These are phyloP conservation scores for Drosophila ironensis DNA, from an alignment of 1,140 invertebrate genomes.

Conservation along the genomic window DNA sequence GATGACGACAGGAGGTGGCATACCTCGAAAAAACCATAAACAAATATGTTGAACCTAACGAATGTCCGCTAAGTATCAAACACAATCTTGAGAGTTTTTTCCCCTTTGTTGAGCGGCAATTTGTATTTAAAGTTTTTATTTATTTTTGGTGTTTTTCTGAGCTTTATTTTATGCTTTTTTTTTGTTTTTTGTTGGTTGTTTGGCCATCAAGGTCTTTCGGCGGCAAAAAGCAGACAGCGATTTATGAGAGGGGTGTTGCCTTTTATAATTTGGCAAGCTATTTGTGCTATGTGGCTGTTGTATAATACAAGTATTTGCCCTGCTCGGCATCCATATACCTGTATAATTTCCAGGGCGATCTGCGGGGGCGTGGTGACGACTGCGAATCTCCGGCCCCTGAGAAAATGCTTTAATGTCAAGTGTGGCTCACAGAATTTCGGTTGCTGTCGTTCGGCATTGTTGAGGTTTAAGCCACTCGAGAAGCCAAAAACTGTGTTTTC, in stretches of 20 bases:
- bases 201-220: slow-evolving; percentile 46
- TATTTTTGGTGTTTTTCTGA: slow-evolving; percentile 1
- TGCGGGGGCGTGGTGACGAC: slow-evolving; percentile 51
- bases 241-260: slow-evolving; percentile 50
- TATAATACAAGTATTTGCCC: slow-evolving; percentile 49
- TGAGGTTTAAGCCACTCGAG: slow-evolving; percentile 24
- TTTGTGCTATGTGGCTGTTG: slow-evolving; percentile 24
- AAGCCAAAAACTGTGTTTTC: slow-evolving; percentile 34
- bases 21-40: slow-evolving; percentile 15
- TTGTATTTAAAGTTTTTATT: slow-evolving; percentile 16
- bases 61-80: slow-evolving; percentile 33
- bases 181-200: slow-evolving; percentile 8
- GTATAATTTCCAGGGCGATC: slow-evolving; percentile 41
- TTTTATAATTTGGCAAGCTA: slow-evolving; percentile 48
- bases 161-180: slow-evolving; percentile 3
- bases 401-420: slow-evolving; percentile 58
- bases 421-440: slow-evolving; percentile 34
- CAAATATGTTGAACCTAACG: slow-evolving; percentile 24
- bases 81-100: slow-evolving; percentile 44
- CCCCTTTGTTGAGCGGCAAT: slow-evolving; percentile 23
- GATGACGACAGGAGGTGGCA: slow-evolving; percentile 10
- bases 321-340: slow-evolving; percentile 15
- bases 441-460: slow-evolving; percentile 7
- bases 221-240: slow-evolving; percentile 38
- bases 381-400: slow-evolving; percentile 2